Conservation (phyloP, 2,113 vertebrate genomes). For the Takifugu flavidus region DNA sequence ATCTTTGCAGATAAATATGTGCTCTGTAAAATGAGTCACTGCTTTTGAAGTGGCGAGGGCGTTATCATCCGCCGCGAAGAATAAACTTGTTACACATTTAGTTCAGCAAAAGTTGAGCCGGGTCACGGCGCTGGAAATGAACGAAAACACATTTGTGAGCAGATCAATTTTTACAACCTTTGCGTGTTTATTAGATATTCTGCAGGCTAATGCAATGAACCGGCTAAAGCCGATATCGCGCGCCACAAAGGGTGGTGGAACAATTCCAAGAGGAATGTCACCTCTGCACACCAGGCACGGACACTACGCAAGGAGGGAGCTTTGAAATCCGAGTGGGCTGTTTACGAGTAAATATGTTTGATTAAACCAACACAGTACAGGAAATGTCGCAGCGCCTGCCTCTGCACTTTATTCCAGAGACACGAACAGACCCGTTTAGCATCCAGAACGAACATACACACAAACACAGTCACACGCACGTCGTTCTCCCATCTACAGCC, state of each 20-base stretch:
- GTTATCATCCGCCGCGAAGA: constrained; percentile 17
- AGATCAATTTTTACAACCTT: constrained; percentile 74
- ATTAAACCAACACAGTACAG: constrained; percentile 54
- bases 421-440: constrained; percentile 24
- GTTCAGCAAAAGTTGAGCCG: constrained; percentile 47
- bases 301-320: constrained; percentile 37
- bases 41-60: constrained; percentile 11
- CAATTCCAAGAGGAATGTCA: constrained; percentile 69
- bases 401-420: constrained; percentile 18
- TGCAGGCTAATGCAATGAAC: constrained; percentile 66
- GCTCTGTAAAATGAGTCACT: neutral
- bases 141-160: constrained; percentile 69
- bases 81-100: constrained; percentile 32
- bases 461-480: constrained; percentile 21
- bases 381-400: constrained; percentile 39
- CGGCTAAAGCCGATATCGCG: constrained; percentile 60
- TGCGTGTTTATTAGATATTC: constrained; percentile 72
- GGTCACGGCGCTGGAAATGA: constrained; percentile 57
- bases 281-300: constrained; percentile 49
- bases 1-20: constrained; percentile 4
- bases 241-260: constrained; percentile 54
- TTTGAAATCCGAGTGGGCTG: constrained; percentile 47
- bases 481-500: constrained; percentile 53
- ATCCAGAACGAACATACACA: constrained; percentile 31
- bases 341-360: constrained; percentile 69